Evolutionary conservation across 2,113 vertebrate species (phyloP).

Genomic region (Gasterosteus nipponicus): DNA sequence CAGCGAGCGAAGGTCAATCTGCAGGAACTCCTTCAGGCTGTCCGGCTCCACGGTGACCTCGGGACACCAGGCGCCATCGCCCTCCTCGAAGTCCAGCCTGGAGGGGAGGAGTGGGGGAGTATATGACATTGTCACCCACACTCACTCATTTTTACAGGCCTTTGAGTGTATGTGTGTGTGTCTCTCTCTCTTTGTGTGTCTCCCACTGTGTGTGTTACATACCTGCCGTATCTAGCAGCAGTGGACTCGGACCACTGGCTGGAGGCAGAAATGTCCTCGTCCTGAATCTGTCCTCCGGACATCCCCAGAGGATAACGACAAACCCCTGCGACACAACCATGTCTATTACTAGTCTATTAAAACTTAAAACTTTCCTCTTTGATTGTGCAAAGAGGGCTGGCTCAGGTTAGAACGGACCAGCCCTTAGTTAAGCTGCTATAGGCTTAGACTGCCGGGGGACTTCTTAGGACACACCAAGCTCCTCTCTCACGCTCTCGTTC

Average conservation of each 20-base stretch:
- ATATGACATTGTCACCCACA: conserved; percentile 60
- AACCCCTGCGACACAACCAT: conserved; percentile 81
- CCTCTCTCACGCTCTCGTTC: too few relatives aligned
- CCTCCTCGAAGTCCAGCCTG: conserved; percentile 93
- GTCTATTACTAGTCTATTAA: not conserved
- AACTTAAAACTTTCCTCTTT: too few relatives aligned
- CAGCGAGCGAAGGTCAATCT: conserved; percentile 91
- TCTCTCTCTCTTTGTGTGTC: conserved; percentile 1
- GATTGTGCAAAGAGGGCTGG: not conserved
- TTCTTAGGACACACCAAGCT: too few relatives aligned
- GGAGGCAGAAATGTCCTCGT: conserved; percentile 96
- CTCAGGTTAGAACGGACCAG: too few relatives aligned
- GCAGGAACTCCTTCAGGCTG: conserved; percentile 94
- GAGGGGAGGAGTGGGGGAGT: conserved; percentile 8
- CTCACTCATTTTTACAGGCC: conserved; percentile 35
- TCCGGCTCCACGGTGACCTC: conserved; percentile 89
- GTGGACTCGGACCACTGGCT: conserved; percentile 99
- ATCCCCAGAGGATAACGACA: conserved; percentile 97
- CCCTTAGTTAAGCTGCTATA: too few relatives aligned
- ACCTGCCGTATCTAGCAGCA: conserved; percentile 95
- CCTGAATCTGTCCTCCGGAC: conserved; percentile 93
- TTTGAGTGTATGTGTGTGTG: conserved; percentile 21
- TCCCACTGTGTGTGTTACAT: conserved; percentile 40
- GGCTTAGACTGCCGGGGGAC: too few relatives aligned
- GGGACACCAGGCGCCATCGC: conserved; percentile 97